These are phyloP conservation scores for Erpobdella octoculata DNA, from an alignment of 2,888 invertebrate genomes.

Conservation along the genomic window DNA sequence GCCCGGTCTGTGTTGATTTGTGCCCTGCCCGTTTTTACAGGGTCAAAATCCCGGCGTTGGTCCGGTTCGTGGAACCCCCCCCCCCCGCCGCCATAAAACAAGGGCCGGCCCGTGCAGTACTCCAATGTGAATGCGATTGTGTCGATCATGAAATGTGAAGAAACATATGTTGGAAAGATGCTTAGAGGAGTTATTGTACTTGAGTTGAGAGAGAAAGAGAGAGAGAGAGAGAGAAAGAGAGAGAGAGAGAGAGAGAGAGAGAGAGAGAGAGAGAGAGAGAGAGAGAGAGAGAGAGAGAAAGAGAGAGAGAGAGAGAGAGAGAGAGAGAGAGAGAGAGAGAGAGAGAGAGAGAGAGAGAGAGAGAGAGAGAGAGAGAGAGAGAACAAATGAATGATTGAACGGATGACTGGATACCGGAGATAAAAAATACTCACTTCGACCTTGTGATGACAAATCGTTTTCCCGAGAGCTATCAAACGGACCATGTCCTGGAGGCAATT, in stretches of 20 bases:
- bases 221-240: conserved; percentile 8
- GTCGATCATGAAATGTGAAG: too few relatives aligned
- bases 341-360: conserved; percentile 8
- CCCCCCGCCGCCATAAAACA: too few relatives aligned
- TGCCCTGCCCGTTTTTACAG: too few relatives aligned
- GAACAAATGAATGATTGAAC: neutral
- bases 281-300: neutral
- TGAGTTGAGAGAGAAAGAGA: conserved; percentile 14
- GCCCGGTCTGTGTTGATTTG: too few relatives aligned
- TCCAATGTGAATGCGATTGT: too few relatives aligned
- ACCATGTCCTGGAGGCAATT: conserved; percentile 34
- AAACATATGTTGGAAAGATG: too few relatives aligned
- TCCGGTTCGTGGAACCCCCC: too few relatives aligned
- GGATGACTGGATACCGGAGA: neutral
- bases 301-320: neutral
- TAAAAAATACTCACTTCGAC: conserved; percentile 33
- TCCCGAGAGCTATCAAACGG: conserved; percentile 34
- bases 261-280: neutral
- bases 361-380: neutral
- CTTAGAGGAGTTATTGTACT: too few relatives aligned
- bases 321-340: neutral
- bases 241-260: neutral
- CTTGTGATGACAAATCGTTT: conserved; percentile 34
- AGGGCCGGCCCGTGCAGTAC: too few relatives aligned
- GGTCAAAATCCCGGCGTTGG: too few relatives aligned